Base-by-base conservation (phyloP, 2,888 invertebrate species). In the Smittia sp. region DNA sequence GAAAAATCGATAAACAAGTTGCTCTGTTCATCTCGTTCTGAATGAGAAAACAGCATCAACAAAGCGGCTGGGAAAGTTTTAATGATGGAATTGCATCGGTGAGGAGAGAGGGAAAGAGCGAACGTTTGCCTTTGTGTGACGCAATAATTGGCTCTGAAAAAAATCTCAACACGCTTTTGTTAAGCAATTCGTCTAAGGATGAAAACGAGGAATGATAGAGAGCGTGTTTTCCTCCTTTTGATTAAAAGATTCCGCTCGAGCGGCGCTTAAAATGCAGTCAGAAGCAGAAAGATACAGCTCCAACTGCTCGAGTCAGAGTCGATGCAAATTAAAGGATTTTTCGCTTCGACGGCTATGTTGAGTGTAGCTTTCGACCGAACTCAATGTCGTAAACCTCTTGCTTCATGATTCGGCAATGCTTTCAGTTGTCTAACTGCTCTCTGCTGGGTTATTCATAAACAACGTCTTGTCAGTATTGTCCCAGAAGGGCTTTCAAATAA, bases 1-100 rank as follows among this genome's bases (percentile, higher is more conserved):
- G 15, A 46, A 58, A 58, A 58, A 58, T 58, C 58, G 58, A 58
- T 58, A 58, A 58, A 58, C 58, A 58, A 18, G 58, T 58, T 58
- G 6, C 2, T 46, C 46, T 15, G 11, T 15, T n/a, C 58, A 2
- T 58, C 58, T 58, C 58, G 58, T n/a, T 58, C 58, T 46, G 46
- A 46, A 46, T 46, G 46, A 46, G 15, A 46, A 46, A 46, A n/a
- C 46, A 46, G 22, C 58, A 46, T 13, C 46, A 15, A 46, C n/a
- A 46, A 46, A 46, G 46, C 13, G 46, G 32, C 32, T 32, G 32
- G 15, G 15, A 46, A 46, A 46, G 46, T 46, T 46, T 46, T 46
- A 46, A 46, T 46, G 11, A 46, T 46, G 39, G 13, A 39, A 39
- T 13, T 39, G 39, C 39, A 39, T 13, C 39, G 39, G 39, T 32